A percentile compares a stretch with the other conserved stretches of the same genome.
phyloP scores from a whole-genome alignment of 2,797 vertebrate genomes.

The Myripristis murdjan region DNA sequence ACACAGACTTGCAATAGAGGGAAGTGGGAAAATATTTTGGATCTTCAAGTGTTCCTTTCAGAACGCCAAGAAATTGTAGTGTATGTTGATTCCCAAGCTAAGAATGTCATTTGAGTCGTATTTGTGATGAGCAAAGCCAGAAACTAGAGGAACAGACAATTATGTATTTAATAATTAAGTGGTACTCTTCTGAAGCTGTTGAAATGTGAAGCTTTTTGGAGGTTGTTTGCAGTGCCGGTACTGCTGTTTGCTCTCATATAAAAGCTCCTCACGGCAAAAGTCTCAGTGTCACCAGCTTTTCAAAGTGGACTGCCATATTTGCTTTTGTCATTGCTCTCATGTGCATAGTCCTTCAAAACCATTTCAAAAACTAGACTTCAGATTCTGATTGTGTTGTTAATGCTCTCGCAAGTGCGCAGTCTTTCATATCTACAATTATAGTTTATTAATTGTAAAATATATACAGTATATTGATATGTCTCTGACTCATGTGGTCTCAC shows the following conservation, averaged over 20 bases:
- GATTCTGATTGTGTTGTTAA: conserved; percentile 13
- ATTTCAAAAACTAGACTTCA: not conserved
- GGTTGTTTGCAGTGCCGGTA: conserved; percentile 3
- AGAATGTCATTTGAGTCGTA: conserved; percentile 1
- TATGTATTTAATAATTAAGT: conserved; percentile 30
- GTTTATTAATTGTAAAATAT: conserved; percentile 9
- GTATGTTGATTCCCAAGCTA: not conserved
- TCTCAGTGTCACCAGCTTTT: conserved; percentile 7
- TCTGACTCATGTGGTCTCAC: not conserved
- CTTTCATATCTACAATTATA: conserved; percentile 9
- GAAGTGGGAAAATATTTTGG: too few species aligned
- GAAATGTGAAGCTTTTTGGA: conserved; percentile 26
- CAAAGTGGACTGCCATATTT: conserved; percentile 19
- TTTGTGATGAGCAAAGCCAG: conserved; percentile 17
- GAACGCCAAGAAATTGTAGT: conserved; percentile 10
- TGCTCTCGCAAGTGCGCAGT: not conserved
- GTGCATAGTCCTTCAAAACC: conserved; percentile 7
- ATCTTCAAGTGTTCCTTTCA: too few species aligned
- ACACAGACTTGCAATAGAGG: too few species aligned
- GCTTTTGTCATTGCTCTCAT: not conserved
- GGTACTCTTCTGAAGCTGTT: conserved; percentile 43
- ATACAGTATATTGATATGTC: not conserved
- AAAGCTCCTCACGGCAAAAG: not conserved
- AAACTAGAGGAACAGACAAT: conserved; percentile 4
- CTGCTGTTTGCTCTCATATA: not conserved